These are phyloP conservation scores for Hycleus cichorii DNA, from an alignment of 1,140 invertebrate genomes.

Conservation along the genomic window DNA sequence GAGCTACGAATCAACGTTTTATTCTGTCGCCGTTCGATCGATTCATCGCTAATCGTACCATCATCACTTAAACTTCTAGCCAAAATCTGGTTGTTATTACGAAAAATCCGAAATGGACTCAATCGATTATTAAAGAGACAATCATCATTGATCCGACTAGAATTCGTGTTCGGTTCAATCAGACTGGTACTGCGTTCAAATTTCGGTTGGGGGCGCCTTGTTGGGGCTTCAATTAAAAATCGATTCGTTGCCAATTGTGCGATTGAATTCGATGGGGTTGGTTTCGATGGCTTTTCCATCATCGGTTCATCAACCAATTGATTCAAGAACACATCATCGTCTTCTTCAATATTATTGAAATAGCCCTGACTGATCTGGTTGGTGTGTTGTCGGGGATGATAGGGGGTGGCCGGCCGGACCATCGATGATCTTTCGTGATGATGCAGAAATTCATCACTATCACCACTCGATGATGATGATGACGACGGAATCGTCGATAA, in stretches of 20 bases:
- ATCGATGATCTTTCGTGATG: constrained; percentile 17
- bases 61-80: constrained; percentile 27
- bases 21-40: neutral
- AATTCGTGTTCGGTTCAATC: constrained; percentile 3
- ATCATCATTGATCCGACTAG: too few relatives aligned
- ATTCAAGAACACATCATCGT: constrained; percentile 23
- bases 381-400: constrained; percentile 12
- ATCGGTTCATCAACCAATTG: too few relatives aligned
- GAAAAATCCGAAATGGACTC: constrained; percentile 22
- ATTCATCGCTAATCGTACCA: constrained; percentile 7
- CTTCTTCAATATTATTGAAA: constrained; percentile 19
- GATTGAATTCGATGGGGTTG: constrained; percentile 25
- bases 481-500: too few relatives aligned
- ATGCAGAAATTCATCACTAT: too few relatives aligned
- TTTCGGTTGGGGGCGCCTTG: neutral
- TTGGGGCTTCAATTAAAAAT: constrained; percentile 28
- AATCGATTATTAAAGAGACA: constrained; percentile 44
- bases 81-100: constrained; percentile 11
- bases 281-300: neutral
- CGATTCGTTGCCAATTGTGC: constrained; percentile 28
- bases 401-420: constrained; percentile 17
- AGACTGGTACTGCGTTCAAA: constrained; percentile 5
- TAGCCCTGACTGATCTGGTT: constrained; percentile 19
- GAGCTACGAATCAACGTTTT: constrained; percentile 1
- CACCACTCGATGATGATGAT: too few relatives aligned